A percentile compares a stretch with the other conserved stretches of the same genome.
Conservation (phyloP, 1,140 invertebrate genomes). For the Brachionus paranguensis region DNA sequence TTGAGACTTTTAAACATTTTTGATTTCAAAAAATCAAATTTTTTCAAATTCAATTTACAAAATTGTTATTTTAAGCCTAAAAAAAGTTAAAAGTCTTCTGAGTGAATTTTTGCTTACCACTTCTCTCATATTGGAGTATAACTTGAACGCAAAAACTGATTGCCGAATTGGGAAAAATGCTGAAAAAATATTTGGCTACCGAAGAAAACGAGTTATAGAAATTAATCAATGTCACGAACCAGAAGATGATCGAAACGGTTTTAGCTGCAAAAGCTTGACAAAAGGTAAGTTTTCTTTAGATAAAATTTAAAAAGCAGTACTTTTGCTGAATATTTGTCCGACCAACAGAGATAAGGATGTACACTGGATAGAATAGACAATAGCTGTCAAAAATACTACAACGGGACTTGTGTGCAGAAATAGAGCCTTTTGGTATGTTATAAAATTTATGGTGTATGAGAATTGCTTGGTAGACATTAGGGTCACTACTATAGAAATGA, state of each 20-base stretch:
- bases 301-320: background rate
- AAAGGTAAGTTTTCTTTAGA: background rate
- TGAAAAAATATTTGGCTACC: conserved; percentile 22
- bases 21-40: too few relatives aligned
- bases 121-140: conserved; percentile 34
- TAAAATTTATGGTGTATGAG: background rate
- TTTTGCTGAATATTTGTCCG: conserved; percentile 37
- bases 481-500: background rate
- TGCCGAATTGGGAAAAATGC: conserved; percentile 30
- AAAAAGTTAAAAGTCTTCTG: too few relatives aligned
- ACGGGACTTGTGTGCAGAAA: background rate
- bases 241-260: conserved; percentile 26
- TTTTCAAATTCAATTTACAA: too few relatives aligned
- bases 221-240: conserved; percentile 17
- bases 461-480: conserved; percentile 15
- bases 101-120: background rate
- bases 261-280: conserved; percentile 28
- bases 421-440: background rate
- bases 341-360: conserved; percentile 12
- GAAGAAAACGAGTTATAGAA: conserved; percentile 13
- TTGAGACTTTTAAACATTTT: too few relatives aligned
- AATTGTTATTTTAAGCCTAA: too few relatives aligned
- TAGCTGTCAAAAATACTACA: background rate
- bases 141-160: conserved; percentile 26
- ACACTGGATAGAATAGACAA: conserved; percentile 9